Base-by-base conservation (phyloP, 2,888 invertebrate genomes). In the Dasypogon diadema region DNA sequence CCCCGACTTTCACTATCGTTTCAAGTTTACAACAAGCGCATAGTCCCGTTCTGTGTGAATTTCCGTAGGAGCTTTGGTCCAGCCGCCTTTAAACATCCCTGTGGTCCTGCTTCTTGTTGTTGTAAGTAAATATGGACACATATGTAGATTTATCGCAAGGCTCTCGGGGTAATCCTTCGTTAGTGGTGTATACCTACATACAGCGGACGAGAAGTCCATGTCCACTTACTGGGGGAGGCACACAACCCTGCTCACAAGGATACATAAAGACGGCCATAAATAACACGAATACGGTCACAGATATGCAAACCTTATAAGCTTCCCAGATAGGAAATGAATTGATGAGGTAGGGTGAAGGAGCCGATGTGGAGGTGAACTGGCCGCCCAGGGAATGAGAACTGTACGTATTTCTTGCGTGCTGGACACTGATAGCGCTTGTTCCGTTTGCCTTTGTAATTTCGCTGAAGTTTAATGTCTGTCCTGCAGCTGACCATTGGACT, bases 121-220 rank as follows among this genome's bases (percentile, higher is more conserved):
- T 70, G 70, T 70, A 70, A 70, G 70, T 70, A 70, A 70, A 70
- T 70, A 70, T 54, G 54, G 70, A 70, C 70, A 70, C 70, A 54
- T 70, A 70, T 70, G 70, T 70, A 70, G 54, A 70, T 70, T 70
- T 70, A 70, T 70, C 70, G 34, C 70, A 70, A 51, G 70, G 26
- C 21, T 54, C 54, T 34, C 34, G 34, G 22, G 51, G 70, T 30
- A 51, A 68, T 68, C 68, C 68, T 54, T 70, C 54, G 30, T 54
- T 68, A 48, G 60, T 60, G 60, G 60, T 42, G 42, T 60, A 48
- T 24, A 24, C 48, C 48, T 48, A 26, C 26, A 68, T 48, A 68
- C 14, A 68, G 18, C n/a, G 16, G 16, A 54, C 21, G 24, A 51
- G 21, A 26, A 54, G 54, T 21, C 54, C 70, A 18, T 70, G 70